Base-by-base conservation (phyloP, 2,888 invertebrate genomes). In the Anticlea derivata region DNA sequence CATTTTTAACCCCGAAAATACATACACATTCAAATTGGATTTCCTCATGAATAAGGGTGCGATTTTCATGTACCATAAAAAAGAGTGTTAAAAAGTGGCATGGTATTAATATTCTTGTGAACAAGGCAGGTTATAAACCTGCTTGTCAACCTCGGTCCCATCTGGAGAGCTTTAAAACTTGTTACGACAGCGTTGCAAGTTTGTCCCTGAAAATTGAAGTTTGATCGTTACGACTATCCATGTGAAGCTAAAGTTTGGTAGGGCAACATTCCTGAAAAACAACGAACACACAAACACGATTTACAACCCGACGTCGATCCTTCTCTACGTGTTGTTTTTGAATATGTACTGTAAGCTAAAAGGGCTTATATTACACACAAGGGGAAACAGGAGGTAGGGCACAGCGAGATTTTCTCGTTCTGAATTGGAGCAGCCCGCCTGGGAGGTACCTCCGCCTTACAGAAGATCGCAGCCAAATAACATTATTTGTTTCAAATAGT, bases 91-190 rank as follows among this genome's bases (percentile, higher is more conserved):
- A 41, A 41, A 43, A 23, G 31, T 31, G 27, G 20, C 31, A 34
- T 31, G 38, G 44, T 45, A 37, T 45, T 47, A 31, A 52, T 60
- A 51, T 44, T 29, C 40, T 48, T 48, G 50, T 46, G 41, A 53
- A 55, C 50, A 43, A 51, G 53, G 51, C 48, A 37, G 44, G 54
- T 52, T 60, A 43, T 55, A 53, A 60, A 45, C 41, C 38, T 24
- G 27, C 31, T 56, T 52, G 29, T 24, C 43, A 51, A 54, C 60
- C 40, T 55, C 34, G 43, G 52, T 39, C 50, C 51, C 62, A 63
- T 55, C 59, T 60, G 59, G 34, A 50, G 43, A 55, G 51, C 49
- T 48, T 39, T 56, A 22, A 49, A 58, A 58, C 40, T 54, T 58
- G 44, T 51, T 40, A 50, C 29, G 40, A 44, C 11, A 34, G 8